Percentiles rank a stretch among this genome's conserved stretches.
Conservation (phyloP, 2,797 vertebrate species). For the Xiphophorus birchmanni region DNA sequence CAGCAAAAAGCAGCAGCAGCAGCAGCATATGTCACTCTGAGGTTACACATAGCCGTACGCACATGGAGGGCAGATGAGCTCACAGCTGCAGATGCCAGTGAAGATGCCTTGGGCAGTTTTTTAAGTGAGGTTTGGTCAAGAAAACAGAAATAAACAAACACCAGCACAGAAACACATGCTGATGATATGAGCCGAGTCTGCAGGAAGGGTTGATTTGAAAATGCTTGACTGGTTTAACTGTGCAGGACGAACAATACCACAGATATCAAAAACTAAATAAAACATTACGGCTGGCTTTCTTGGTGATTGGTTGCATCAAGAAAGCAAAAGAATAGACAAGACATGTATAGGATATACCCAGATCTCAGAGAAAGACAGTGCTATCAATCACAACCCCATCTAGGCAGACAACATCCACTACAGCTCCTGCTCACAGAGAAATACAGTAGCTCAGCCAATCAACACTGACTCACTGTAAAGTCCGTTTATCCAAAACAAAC, state of each 20-base stretch:
- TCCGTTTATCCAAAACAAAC: neutral
- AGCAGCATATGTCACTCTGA: slow-evolving; percentile 55
- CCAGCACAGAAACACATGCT: slow-evolving; percentile 41
- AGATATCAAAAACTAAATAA: neutral
- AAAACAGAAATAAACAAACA: slow-evolving; percentile 61
- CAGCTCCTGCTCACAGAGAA: neutral
- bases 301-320: slow-evolving; percentile 10
- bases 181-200: slow-evolving; percentile 41
- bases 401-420: slow-evolving; percentile 38
- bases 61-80: slow-evolving; percentile 49
- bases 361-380: slow-evolving; percentile 9
- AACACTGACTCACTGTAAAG: neutral
- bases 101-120: slow-evolving; percentile 51
- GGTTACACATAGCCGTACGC: slow-evolving; percentile 36
- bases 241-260: neutral
- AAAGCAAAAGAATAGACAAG: neutral
- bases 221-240: slow-evolving; percentile 14
- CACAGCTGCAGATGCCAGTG: slow-evolving; percentile 60
- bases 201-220: slow-evolving; percentile 29
- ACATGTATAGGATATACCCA: neutral
- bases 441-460: neutral
- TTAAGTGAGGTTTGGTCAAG: slow-evolving; percentile 50
- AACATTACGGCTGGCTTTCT: slow-evolving; percentile 19
- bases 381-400: slow-evolving; percentile 55
- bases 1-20: slow-evolving; percentile 40